A percentile compares a stretch with the other conserved stretches of the same genome.
phyloP scores from a whole-genome alignment of 2,888 invertebrate genomes.

The Sminthurides aquaticus region DNA sequence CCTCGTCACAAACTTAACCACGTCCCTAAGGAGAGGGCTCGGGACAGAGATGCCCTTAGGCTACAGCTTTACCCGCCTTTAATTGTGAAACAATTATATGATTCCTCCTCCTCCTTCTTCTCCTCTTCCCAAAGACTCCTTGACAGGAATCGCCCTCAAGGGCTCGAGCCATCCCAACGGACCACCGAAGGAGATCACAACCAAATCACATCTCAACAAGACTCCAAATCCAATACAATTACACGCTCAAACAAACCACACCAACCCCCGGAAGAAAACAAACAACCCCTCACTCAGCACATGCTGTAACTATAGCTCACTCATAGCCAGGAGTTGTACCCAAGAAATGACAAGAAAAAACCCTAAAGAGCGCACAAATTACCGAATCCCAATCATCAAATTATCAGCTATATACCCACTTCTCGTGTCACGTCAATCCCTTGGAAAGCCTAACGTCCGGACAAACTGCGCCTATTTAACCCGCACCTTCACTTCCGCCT shows the following conservation, averaged over 20 bases:
- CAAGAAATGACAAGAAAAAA: too few species aligned
- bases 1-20: conserved; percentile 35
- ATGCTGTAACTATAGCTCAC: too few species aligned
- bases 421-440: neutral
- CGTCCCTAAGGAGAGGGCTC: conserved; percentile 16
- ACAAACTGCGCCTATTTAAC: too few species aligned
- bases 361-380: too few species aligned
- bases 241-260: conserved; percentile 12
- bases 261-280: conserved; percentile 9
- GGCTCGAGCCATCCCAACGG: conserved; percentile 26
- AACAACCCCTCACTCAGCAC: conserved; percentile 4
- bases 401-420: neutral
- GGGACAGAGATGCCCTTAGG: conserved; percentile 4
- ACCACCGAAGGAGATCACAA: conserved; percentile 39
- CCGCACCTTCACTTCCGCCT: too few species aligned
- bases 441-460: too few species aligned
- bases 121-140: conserved; percentile 20
- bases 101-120: conserved; percentile 17
- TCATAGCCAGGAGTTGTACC: neutral
- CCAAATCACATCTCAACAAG: conserved; percentile 29
- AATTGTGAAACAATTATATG: conserved; percentile 35
- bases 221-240: conserved; percentile 17
- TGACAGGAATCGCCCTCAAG: conserved; percentile 33
- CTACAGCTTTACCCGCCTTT: conserved; percentile 30
- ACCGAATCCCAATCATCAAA: neutral